phyloP scores from a whole-genome alignment of 2,797 vertebrate genomes.

The Lacerta bilineata region DNA sequence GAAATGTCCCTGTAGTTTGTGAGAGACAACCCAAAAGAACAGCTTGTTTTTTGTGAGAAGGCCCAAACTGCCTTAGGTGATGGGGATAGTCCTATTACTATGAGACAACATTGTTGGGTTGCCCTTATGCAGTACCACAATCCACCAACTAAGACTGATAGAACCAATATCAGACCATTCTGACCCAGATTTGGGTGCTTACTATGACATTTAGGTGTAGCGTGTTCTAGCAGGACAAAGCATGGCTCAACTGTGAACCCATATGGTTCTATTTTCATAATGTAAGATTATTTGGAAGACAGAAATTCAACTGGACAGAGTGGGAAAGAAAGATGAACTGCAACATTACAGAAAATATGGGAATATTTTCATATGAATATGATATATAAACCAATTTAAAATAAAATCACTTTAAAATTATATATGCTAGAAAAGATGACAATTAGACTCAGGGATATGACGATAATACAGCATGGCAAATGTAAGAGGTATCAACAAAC shows the following conservation, averaged over 20 bases:
- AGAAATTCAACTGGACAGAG: neutral
- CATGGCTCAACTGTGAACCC: neutral
- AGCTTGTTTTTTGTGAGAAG: neutral
- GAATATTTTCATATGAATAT: neutral
- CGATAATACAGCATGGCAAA: neutral
- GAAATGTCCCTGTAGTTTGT: neutral
- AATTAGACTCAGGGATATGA: neutral
- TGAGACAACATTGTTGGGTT: neutral
- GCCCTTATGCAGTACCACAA: neutral
- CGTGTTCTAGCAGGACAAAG: neutral
- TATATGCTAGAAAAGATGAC: neutral
- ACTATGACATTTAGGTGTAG: neutral
- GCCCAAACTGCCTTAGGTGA: neutral
- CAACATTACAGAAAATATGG: neutral
- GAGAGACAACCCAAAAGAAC: neutral
- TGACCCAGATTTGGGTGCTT: neutral
- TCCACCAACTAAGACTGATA: neutral
- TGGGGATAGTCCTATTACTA: neutral
- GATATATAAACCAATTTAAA: neutral
- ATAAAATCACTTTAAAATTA: neutral
- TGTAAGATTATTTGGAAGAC: neutral
- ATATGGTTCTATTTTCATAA: neutral
- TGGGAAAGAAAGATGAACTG: neutral
- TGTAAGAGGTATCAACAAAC: neutral
- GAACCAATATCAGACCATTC: neutral